Evolutionary conservation across 2,888 invertebrate genomes (phyloP).

Genomic region (Julus scandinavius): DNA sequence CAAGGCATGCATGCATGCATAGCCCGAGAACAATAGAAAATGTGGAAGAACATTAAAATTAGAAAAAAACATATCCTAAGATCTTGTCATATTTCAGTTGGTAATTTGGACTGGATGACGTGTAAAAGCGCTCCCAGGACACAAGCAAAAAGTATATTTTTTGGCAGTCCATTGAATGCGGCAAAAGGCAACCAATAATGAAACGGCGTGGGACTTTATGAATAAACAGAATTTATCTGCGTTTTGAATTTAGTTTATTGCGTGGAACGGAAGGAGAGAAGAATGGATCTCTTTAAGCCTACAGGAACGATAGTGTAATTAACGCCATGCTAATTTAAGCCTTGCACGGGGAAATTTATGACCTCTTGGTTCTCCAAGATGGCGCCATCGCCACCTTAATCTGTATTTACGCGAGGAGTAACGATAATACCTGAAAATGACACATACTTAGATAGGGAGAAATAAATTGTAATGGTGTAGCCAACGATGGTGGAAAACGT

Average conservation of each 20-base stretch:
- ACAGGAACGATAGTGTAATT: not conserved
- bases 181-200: not conserved
- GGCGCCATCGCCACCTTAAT: not conserved
- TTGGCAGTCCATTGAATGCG: not conserved
- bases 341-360: not conserved
- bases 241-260: not conserved
- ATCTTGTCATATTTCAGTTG: not conserved
- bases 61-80: not conserved
- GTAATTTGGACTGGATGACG: too few species aligned
- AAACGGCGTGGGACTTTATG: not conserved
- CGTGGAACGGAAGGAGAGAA: not conserved
- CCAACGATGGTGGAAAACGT: not conserved
- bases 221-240: not conserved
- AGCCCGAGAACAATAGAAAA: not conserved
- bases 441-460: not conserved
- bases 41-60: not conserved
- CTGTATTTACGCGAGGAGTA: not conserved
- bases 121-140: not conserved
- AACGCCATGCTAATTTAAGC: not conserved
- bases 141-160: not conserved
- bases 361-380: not conserved
- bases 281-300: not conserved
- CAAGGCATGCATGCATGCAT: not conserved
- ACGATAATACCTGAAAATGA: not conserved
- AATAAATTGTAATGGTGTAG: not conserved